These are phyloP conservation scores for Epinotia bilunana DNA, from an alignment of 2,888 invertebrate species.

Conservation along the genomic window DNA sequence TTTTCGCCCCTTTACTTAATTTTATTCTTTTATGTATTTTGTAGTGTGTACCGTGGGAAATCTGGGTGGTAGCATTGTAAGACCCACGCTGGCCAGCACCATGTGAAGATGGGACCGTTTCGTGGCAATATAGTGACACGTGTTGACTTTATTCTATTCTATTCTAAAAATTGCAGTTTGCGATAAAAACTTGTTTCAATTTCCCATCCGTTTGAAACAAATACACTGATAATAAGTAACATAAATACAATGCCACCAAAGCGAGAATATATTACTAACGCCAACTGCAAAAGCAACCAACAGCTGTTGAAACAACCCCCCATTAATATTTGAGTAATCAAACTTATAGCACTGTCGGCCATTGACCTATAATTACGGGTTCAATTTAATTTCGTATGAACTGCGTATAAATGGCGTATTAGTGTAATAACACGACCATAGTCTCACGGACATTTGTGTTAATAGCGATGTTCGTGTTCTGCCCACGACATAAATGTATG, in stretches of 20 bases:
- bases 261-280: not conserved
- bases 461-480: conserved; percentile 11
- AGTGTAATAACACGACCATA: conserved; percentile 25
- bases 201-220: too few species aligned
- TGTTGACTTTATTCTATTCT: too few species aligned
- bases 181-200: too few species aligned
- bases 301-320: conserved; percentile 18
- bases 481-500: conserved; percentile 7
- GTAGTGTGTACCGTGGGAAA: too few species aligned
- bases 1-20: too few species aligned
- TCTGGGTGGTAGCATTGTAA: too few species aligned
- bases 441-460: conserved; percentile 24
- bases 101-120: too few species aligned
- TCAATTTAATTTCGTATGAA: conserved; percentile 8
- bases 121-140: too few species aligned
- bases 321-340: conserved; percentile 16
- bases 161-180: too few species aligned
- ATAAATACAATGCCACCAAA: not conserved
- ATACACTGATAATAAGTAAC: too few species aligned
- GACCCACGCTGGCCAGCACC: too few species aligned
- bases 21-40: too few species aligned
- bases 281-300: conserved; percentile 7
- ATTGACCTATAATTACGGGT: conserved; percentile 22
- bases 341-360: not conserved
- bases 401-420: conserved; percentile 14